phyloP scores from a whole-genome alignment of 2,797 vertebrate species.

The Onychomys torridus region DNA sequence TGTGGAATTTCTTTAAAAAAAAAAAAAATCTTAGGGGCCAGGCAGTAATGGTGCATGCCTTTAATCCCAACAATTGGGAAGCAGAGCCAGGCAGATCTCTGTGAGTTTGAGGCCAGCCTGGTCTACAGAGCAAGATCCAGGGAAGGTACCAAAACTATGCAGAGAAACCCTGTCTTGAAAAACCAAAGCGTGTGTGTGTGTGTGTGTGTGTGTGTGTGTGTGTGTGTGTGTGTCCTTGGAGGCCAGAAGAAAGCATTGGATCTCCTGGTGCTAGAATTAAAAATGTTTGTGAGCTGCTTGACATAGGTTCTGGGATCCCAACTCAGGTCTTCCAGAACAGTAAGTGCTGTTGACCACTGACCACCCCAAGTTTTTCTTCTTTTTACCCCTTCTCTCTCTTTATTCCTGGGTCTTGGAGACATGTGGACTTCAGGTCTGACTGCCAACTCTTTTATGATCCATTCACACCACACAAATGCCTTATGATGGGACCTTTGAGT shows the following conservation, averaged over 20 bases:
- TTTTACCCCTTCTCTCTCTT: not conserved
- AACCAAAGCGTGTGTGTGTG: not conserved
- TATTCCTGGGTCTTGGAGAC: slow-evolving; percentile 2
- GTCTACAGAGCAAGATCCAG: too few relatives aligned
- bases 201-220: not conserved
- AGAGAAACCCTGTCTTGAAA: too few relatives aligned
- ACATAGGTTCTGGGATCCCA: not conserved
- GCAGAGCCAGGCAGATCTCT: too few relatives aligned
- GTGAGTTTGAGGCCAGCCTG: too few relatives aligned
- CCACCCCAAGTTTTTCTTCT: not conserved
- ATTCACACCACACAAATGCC: slow-evolving; percentile 3
- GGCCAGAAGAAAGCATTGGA: not conserved
- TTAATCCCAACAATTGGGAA: too few relatives aligned
- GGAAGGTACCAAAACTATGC: too few relatives aligned
- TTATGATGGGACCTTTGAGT: fast-evolving
- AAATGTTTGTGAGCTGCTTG: not conserved
- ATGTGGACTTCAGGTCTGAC: not conserved
- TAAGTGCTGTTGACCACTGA: not conserved
- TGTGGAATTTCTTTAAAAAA: not conserved
- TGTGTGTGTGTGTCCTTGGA: not conserved
- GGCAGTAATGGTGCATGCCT: too few relatives aligned
- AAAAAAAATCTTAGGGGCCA: not conserved
- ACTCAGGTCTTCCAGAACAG: not conserved
- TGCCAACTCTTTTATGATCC: not conserved
- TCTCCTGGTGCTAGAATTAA: not conserved